Evolutionary conservation across 2,113 vertebrate species (phyloP).

Genomic region (Cisticola juncidis): DNA sequence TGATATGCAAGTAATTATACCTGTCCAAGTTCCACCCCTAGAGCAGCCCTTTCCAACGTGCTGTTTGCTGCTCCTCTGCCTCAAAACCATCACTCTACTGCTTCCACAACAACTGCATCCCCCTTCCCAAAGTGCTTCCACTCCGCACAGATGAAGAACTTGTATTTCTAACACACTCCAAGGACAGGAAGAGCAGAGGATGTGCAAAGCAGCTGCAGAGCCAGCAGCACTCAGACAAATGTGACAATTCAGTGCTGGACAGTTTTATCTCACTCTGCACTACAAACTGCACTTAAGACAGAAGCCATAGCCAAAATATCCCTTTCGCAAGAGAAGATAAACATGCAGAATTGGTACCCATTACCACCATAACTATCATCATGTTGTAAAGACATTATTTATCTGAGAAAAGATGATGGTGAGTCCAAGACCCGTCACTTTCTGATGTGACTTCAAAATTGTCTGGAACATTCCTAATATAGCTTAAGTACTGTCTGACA

Average conservation of each 20-base stretch:
- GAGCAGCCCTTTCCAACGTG: background rate
- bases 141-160: background rate
- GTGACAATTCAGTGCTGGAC: fast-evolving
- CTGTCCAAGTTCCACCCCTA: background rate
- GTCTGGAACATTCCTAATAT: fast-evolving
- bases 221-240: background rate
- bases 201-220: background rate
- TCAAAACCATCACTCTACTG: fast-evolving
- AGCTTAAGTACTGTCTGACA: background rate
- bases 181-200: background rate
- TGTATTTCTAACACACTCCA: background rate
- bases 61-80: fast-evolving
- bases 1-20: background rate
- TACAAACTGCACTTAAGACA: fast-evolving
- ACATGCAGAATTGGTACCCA: fast-evolving
- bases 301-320: background rate
- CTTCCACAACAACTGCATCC: background rate
- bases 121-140: background rate
- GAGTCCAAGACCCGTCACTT: background rate
- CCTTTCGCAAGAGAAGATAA: background rate
- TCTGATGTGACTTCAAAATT: background rate
- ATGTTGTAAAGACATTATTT: background rate
- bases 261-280: background rate
- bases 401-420: background rate
- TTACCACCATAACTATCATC: background rate